phyloP scores from a whole-genome alignment of 2,888 invertebrate species.

The Pseudanteris insignis region DNA sequence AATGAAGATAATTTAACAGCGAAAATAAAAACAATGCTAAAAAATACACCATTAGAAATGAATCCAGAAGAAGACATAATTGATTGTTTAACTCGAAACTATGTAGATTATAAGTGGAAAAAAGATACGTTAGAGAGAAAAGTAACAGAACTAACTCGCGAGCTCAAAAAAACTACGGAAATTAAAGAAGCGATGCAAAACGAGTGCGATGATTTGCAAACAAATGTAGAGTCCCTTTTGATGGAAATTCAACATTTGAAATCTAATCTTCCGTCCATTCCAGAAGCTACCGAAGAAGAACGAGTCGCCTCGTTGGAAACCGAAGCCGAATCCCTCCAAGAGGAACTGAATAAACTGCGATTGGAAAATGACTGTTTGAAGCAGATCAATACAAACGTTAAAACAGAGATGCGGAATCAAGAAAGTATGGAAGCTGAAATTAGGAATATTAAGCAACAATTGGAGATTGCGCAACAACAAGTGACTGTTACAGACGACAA shows the following conservation, averaged over 20 bases:
- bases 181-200: slow-evolving; percentile 56
- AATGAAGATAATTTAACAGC: slow-evolving; percentile 28
- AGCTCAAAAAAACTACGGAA: slow-evolving; percentile 55
- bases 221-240: slow-evolving; percentile 60
- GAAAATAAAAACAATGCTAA: slow-evolving; percentile 62
- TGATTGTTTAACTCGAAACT: slow-evolving; percentile 53
- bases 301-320: slow-evolving; percentile 58
- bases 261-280: slow-evolving; percentile 60
- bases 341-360: slow-evolving; percentile 66
- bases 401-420: slow-evolving; percentile 65
- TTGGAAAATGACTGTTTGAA: slow-evolving; percentile 54
- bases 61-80: slow-evolving; percentile 58
- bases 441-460: slow-evolving; percentile 69
- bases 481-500: slow-evolving; percentile 39
- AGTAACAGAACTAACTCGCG: slow-evolving; percentile 58
- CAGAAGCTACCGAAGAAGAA: slow-evolving; percentile 63
- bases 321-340: slow-evolving; percentile 63
- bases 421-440: slow-evolving; percentile 69
- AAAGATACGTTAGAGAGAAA: slow-evolving; percentile 63
- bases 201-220: slow-evolving; percentile 61
- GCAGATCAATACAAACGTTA: slow-evolving; percentile 51
- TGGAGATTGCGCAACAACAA: slow-evolving; percentile 67
- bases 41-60: slow-evolving; percentile 62
- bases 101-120: slow-evolving; percentile 60
- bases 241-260: slow-evolving; percentile 57